Percentiles rank a stretch among this genome's conserved stretches.
Evolutionary conservation across 35 echinoderm and acorn worm genomes (phyloP).

Genomic region (Anneissia japonica): DNA sequence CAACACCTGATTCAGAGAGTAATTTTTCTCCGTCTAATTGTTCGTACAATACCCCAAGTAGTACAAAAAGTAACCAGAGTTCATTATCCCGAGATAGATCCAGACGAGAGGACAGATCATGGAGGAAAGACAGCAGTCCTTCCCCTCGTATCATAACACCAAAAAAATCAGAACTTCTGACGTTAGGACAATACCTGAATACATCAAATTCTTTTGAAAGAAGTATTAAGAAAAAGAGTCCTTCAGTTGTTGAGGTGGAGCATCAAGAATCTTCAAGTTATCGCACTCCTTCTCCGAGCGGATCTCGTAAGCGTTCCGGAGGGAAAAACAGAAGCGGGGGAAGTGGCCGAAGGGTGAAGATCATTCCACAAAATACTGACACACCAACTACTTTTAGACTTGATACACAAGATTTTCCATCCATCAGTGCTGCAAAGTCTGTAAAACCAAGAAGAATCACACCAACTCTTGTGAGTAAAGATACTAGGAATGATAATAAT

Average conservation of each 20-base stretch:
- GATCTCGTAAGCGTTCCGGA: background rate
- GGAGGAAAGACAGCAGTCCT: background rate
- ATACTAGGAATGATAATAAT: background rate
- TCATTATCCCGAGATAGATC: background rate
- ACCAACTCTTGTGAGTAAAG: slow-evolving; percentile 9
- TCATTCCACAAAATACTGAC: background rate
- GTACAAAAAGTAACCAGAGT: background rate
- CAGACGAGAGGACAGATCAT: background rate
- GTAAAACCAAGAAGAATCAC: slow-evolving; percentile 35
- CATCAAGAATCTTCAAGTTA: background rate
- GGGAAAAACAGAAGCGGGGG: background rate
- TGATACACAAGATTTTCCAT: slow-evolving; percentile 40
- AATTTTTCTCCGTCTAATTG: background rate
- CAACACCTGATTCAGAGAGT: background rate
- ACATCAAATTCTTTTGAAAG: slow-evolving; percentile 17
- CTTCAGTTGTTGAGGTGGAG: background rate
- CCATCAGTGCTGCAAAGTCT: slow-evolving; percentile 1
- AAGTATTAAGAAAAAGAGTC: background rate
- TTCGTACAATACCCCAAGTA: background rate
- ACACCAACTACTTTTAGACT: background rate
- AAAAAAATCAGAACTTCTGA: slow-evolving; percentile 10
- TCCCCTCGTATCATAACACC: slow-evolving; percentile 4
- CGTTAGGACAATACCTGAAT: slow-evolving; percentile 12
- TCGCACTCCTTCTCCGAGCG: background rate
- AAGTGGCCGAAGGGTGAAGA: background rate